Evolutionary conservation across 2,888 invertebrate genomes (phyloP).

Genomic region (Eupithecia insigniata): DNA sequence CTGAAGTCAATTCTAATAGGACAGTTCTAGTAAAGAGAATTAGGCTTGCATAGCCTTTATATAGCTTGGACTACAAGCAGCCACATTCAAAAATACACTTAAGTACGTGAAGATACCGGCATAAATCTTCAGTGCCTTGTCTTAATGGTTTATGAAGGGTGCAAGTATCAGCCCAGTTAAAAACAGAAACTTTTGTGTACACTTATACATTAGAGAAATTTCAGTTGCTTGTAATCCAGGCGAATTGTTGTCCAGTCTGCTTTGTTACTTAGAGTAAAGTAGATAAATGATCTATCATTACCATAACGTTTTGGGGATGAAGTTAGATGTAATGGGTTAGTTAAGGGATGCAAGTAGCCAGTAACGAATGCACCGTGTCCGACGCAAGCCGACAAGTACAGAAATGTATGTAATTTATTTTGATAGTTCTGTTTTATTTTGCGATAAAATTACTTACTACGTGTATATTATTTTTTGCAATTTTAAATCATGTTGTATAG

Average conservation of each 20-base stretch:
- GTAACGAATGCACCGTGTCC: slow-evolving; percentile 44
- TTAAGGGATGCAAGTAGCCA: slow-evolving; percentile 49
- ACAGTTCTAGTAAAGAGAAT: slow-evolving; percentile 25
- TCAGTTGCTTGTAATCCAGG: slow-evolving; percentile 17
- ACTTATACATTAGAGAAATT: not conserved
- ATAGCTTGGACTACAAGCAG: slow-evolving; percentile 18
- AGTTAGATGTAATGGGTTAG: slow-evolving; percentile 51
- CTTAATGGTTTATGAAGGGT: not conserved
- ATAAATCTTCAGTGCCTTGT: not conserved
- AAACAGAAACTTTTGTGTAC: not conserved
- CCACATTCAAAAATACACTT: not conserved
- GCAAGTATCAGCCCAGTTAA: not conserved
- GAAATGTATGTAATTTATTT: slow-evolving; percentile 34
- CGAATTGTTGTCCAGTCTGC: slow-evolving; percentile 58
- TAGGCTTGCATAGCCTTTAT: slow-evolving; percentile 15
- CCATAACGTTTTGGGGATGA: slow-evolving; percentile 48
- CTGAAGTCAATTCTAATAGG: slow-evolving; percentile 32
- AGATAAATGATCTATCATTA: slow-evolving; percentile 38
- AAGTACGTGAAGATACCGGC: not conserved
- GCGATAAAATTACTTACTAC: slow-evolving; percentile 20
- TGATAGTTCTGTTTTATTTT: slow-evolving; percentile 34
- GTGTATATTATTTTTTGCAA: slow-evolving; percentile 22
- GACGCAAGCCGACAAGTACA: slow-evolving; percentile 38
- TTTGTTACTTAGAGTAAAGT: slow-evolving; percentile 48
- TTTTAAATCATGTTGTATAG: slow-evolving; percentile 7